Conservation (phyloP, 2,797 vertebrate species). For the Salmo trutta region DNA sequence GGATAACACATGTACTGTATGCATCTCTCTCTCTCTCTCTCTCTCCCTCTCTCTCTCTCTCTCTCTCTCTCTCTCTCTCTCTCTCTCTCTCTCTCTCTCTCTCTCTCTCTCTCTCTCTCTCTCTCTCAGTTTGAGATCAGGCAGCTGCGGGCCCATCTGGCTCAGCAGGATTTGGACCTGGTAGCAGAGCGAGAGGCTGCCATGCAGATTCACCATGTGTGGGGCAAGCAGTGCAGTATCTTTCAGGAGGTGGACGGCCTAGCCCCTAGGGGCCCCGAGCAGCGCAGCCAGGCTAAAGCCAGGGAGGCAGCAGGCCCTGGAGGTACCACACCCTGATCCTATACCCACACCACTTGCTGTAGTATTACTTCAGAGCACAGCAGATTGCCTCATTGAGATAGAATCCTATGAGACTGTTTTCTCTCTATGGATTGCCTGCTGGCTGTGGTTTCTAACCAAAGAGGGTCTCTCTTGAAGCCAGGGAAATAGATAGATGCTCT, state of each 20-base stretch:
- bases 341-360: slow-evolving; percentile 30
- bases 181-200: slow-evolving; percentile 92
- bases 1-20: neutral
- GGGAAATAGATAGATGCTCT: slow-evolving; percentile 48
- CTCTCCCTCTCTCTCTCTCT: neutral
- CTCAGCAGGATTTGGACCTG: slow-evolving; percentile 95
- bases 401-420: slow-evolving; percentile 54
- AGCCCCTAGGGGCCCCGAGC: slow-evolving; percentile 78
- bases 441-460: slow-evolving; percentile 29
- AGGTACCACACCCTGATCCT: slow-evolving; percentile 72
- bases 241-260: slow-evolving; percentile 89
- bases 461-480: slow-evolving; percentile 39
- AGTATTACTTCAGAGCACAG: neutral
- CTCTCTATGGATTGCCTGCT: neutral
- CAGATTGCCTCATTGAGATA: neutral
- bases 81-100: slow-evolving; percentile 7
- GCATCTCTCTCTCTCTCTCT: neutral
- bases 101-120: neutral
- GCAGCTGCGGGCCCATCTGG: slow-evolving; percentile 95
- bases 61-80: neutral
- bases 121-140: slow-evolving; percentile 92
- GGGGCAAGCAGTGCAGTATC: slow-evolving; percentile 87
- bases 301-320: slow-evolving; percentile 73
- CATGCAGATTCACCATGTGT: slow-evolving; percentile 88
- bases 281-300: slow-evolving; percentile 75